Conservation (phyloP, 2,113 vertebrate genomes). For the Vanacampus margaritifer region DNA sequence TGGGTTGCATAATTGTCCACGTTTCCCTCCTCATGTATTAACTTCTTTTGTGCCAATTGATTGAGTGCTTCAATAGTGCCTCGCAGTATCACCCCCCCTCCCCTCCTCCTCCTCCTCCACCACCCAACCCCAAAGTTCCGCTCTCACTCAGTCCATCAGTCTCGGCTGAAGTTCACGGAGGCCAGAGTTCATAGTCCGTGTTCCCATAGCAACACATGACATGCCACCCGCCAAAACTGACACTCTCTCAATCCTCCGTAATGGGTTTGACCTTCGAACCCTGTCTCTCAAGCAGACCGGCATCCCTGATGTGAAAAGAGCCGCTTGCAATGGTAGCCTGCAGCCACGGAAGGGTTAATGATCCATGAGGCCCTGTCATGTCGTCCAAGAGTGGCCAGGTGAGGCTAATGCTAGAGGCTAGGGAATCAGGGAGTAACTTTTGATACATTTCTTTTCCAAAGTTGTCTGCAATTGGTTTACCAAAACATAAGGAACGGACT, state of each 20-base stretch:
- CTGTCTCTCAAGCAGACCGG: slow-evolving; percentile 41
- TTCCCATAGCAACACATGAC: slow-evolving; percentile 73
- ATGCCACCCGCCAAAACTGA: slow-evolving; percentile 57
- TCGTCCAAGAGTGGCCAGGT: slow-evolving; percentile 22
- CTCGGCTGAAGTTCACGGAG: slow-evolving; percentile 62
- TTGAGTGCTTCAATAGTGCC: slow-evolving; percentile 50
- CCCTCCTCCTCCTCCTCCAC: no score
- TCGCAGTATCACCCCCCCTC: slow-evolving; percentile 11
- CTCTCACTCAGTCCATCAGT: slow-evolving; percentile 20
- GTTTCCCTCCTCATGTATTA: slow-evolving; percentile 14
- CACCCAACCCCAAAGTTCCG: slow-evolving; percentile 14
- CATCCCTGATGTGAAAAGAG: slow-evolving; percentile 45
- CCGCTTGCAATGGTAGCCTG: slow-evolving; percentile 25
- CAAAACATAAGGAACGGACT: no score
- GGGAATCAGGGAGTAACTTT: not conserved
- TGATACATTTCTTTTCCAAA: no score
- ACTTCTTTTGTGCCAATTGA: slow-evolving; percentile 38
- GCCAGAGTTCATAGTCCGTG: slow-evolving; percentile 58
- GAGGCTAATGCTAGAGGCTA: slow-evolving; percentile 5
- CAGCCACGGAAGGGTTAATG: slow-evolving; percentile 22
- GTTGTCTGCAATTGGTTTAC: no score
- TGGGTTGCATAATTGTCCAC: slow-evolving; percentile 2
- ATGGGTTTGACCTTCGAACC: slow-evolving; percentile 75
- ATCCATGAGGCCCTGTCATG: slow-evolving; percentile 29
- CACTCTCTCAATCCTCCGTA: slow-evolving; percentile 66